Percentiles rank a stretch among this genome's conserved stretches.
Conservation (phyloP, 2,797 vertebrate species). For the Xyrichtys novacula region DNA sequence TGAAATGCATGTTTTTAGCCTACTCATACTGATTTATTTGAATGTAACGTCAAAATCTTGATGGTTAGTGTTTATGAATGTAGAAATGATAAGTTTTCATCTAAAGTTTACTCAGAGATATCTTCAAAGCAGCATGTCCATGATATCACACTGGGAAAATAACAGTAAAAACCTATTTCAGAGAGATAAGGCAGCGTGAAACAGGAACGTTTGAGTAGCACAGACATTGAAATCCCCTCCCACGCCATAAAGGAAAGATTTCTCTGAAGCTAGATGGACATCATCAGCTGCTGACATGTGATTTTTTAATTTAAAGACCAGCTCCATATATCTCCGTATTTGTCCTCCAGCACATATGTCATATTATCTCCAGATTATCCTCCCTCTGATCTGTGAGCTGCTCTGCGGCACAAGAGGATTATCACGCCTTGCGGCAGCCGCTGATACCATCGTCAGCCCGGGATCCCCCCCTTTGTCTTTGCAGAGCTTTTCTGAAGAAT, state of each 20-base stretch:
- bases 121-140: background rate
- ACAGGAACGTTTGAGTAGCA: background rate
- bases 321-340: slow-evolving; percentile 30
- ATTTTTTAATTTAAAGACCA: slow-evolving; percentile 55
- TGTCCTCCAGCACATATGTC: slow-evolving; percentile 46
- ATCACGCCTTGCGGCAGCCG: slow-evolving; percentile 48
- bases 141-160: background rate
- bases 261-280: slow-evolving; percentile 20
- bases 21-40: background rate
- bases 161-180: background rate
- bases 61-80: too few species aligned
- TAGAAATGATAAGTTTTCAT: too few species aligned
- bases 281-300: slow-evolving; percentile 23
- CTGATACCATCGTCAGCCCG: slow-evolving; percentile 41
- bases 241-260: slow-evolving; percentile 1
- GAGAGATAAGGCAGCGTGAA: background rate
- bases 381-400: slow-evolving; percentile 67
- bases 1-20: background rate
- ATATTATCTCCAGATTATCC: slow-evolving; percentile 72
- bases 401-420: slow-evolving; percentile 70
- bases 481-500: slow-evolving; percentile 17
- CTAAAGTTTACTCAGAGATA: background rate
- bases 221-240: slow-evolving; percentile 10
- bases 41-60: background rate
- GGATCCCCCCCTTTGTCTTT: slow-evolving; percentile 30